Evolutionary conservation across 2,797 vertebrate species (phyloP), one percentile per base, ranked within the genome.

Genomic region (Lithobates pipiens): DNA sequence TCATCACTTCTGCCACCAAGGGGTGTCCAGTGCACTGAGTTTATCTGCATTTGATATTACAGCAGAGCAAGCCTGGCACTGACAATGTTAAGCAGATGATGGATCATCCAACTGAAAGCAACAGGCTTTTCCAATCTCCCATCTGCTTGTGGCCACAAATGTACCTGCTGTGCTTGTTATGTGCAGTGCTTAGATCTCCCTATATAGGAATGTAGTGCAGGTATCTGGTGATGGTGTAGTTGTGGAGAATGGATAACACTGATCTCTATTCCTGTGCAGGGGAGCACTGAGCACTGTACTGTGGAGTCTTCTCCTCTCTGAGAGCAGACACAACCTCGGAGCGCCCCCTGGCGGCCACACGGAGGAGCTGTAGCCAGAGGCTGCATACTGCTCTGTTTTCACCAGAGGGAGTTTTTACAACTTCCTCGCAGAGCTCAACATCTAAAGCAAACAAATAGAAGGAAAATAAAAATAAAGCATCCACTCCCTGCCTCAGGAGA

Each of bases 331-430:
- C 92, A 95, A 96, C 96, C 89, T 93, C 92, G 92, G 95, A 95
- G 96, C 96, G 96, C 96, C 96, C 96, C 96, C 97, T 97, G 94
- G 96, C 96, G 97, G 93, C 1, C 71, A 63, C 72, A n/a, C 0
- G 10, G 10, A 13, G 70, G 42, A 80, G 18, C 29, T 44, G 54
- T 65, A 50, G 70, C 77, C 83, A 69, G 44, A 50, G 84, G 77
- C 84, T 50, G 70, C 68, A 34, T 29, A 69, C 84, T 39, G 21
- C 75, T 0, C 6, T 36, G 32, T 36, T 63, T 69, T 36, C 15
- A 67, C 54, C 82, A 42, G 76, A 81, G 85, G 88, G 85, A 85
- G 83, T 80, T 79, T 85, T 36, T 80, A 54, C 57, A 85, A 74
- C 76, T 81, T 79, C 82, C 83, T 88, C 89, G 44, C 87, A 79